Percentiles rank a stretch among this genome's conserved stretches.
phyloP scores from a whole-genome alignment of 2,888 invertebrate species.

The Helicoverpa assulta region DNA sequence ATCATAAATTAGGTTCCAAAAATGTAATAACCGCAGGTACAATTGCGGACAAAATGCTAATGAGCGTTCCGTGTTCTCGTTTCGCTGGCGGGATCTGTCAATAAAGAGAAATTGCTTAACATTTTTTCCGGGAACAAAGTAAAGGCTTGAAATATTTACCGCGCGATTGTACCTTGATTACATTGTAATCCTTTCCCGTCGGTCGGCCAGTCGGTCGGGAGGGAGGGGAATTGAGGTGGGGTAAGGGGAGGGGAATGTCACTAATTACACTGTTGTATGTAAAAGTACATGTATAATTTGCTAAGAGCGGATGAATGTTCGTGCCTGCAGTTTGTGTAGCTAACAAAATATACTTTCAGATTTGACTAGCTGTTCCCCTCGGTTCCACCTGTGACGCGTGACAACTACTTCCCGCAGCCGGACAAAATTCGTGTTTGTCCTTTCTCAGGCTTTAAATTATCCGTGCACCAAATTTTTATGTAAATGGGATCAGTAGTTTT shows the following conservation, averaged over 20 bases:
- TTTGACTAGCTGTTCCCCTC: background rate
- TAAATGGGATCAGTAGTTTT: no score
- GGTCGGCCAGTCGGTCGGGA: background rate
- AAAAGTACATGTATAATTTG: background rate
- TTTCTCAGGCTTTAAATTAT: no score
- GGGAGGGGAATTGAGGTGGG: background rate
- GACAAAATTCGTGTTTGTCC: no score
- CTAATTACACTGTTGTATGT: constrained; percentile 13
- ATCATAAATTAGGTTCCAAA: constrained; percentile 3
- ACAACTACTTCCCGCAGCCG: no score
- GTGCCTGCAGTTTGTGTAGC: background rate
- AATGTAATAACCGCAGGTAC: constrained; percentile 6
- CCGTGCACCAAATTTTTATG: no score
- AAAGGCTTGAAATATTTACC: constrained; percentile 16
- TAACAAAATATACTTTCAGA: background rate
- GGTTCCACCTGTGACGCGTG: background rate
- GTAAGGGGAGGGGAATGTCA: background rate
- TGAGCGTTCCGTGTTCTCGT: background rate
- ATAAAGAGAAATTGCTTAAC: constrained; percentile 9
- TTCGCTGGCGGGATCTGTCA: background rate
- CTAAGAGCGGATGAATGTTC: no score
- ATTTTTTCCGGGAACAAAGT: constrained; percentile 18
- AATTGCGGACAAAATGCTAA: background rate
- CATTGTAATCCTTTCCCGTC: constrained; percentile 1
- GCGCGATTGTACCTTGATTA: constrained; percentile 27